Base-by-base conservation (phyloP, 2,888 invertebrate genomes). In the Helicoverpa assulta region DNA sequence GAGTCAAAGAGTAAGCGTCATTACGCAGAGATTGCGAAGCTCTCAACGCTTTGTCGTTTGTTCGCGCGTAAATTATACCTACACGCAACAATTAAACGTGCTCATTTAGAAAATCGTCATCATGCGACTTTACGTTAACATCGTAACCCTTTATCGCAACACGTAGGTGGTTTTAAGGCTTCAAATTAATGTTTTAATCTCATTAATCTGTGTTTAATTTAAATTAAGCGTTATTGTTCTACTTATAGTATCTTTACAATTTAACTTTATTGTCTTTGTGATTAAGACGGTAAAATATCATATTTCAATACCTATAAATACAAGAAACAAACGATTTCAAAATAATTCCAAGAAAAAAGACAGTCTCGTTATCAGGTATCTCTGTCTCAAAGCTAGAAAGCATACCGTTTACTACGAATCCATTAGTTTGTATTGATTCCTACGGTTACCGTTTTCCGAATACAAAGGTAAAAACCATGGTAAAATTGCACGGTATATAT, bases 31-130 rank as follows among this genome's bases (percentile, higher is more conserved):
- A 84, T 88, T 86, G 83, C 78, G 79, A 80, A 74, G 81, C 73
- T 76, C 81, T 70, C 70, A 77, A 70, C 82, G 83, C 88, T 89
- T 88, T 90, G 88, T 86, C 88, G 89, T 85, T 85, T 86, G 85
- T 79, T 84, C 78, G 82, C 82, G 89, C 88, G 89, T 88, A 86
- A 90, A 89, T 88, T 88, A 87, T 86, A 83, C 85, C 74, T 80
- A 84, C 84, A 81, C 80, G 83, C 81, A 80, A 85, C 86, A 85
- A 86, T 88, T 86, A 86, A 83, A 81, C 79, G 79, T 83, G 81
- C 87, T 88, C 88, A 82, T 89, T 87, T 88, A 84, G 85, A 84
- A 89, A 87, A 87, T 86, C 80, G 82, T 85, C 85, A 82, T 85
- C 85, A 81, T 85, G 84, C 83, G 74, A 82, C 79, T 81, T 79